phyloP scores from a whole-genome alignment of 2,797 vertebrate genomes.

The Aythya fuligula region DNA sequence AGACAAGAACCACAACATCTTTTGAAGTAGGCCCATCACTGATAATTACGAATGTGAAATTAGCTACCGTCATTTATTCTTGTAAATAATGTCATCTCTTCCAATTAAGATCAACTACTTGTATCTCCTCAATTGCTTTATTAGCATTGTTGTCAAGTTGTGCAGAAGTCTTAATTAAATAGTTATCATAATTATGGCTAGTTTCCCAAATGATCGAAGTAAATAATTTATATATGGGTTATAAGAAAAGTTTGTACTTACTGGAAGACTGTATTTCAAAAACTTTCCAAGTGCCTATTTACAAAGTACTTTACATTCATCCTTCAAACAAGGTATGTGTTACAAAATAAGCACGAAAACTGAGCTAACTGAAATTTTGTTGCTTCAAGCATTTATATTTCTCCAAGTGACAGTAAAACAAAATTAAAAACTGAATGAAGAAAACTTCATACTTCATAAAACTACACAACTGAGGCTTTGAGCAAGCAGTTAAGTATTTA shows the following conservation, averaged over 20 bases:
- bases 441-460: not conserved
- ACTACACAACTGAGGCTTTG: not conserved
- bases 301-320: slow-evolving; percentile 15
- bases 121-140: slow-evolving; percentile 67
- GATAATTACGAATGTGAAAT: slow-evolving; percentile 75
- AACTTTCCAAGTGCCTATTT: slow-evolving; percentile 1
- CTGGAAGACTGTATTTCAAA: slow-evolving; percentile 12
- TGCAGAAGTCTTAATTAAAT: slow-evolving; percentile 74
- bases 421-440: not conserved
- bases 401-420: not conserved
- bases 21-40: slow-evolving; percentile 65
- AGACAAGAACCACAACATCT: slow-evolving; percentile 43
- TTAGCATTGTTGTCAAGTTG: slow-evolving; percentile 73
- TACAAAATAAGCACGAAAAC: not conserved
- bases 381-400: slow-evolving; percentile 3
- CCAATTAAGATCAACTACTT: slow-evolving; percentile 76
- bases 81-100: slow-evolving; percentile 78
- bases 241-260: slow-evolving; percentile 52
- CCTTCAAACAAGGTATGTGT: not conserved
- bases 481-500: not conserved
- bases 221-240: slow-evolving; percentile 58
- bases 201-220: slow-evolving; percentile 63
- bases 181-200: slow-evolving; percentile 69
- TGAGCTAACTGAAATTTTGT: not conserved
- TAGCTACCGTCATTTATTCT: slow-evolving; percentile 73